Evolutionary conservation across 1,140 invertebrate species (phyloP), one percentile per base, ranked within the genome.

Genomic region (Samia ricini): DNA sequence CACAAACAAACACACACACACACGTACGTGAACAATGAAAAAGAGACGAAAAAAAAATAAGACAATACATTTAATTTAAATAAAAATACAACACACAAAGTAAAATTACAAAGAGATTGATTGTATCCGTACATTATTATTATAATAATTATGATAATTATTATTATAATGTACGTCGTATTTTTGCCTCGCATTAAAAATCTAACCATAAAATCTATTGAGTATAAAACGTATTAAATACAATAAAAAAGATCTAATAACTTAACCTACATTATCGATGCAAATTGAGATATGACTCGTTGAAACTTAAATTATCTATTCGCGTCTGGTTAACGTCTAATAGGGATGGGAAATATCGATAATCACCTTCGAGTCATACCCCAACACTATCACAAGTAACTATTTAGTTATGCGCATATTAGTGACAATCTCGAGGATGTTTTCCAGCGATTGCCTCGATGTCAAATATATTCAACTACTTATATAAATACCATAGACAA

Each of bases 141-240:
- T 12, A 8, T 15, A n/a, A n/a, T n/a, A n/a, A n/a, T n/a, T n/a
- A n/a, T n/a, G n/a, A n/a, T n/a, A n/a, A n/a, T n/a, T n/a, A n/a
- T n/a, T n/a, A n/a, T n/a, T n/a, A n/a, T 42, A 29, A 29, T 29
- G 26, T 8, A 71, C 68, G 19, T 61, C 76, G 81, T 69, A 81
- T 67, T 15, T 83, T 77, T 70, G 65, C 68, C 76, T 79, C 76
- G 74, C 74, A 74, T 75, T 75, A 71, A 79, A 66, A 74, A 66
- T 69, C 79, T 81, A 83, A 76, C 81, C 84, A 86, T 73, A 83
- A 81, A 49, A 49, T 49, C 24, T 83, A 86, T 77, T 77, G 82
- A 85, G 85, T 88, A 86, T 81, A 88, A 88, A 88, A 88, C 81
- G 82, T 86, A 84, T 84, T 81, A 85, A 86, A 86, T 86, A 85